A percentile compares a stretch with the other conserved stretches of the same genome.
phyloP scores from a whole-genome alignment of 2,888 invertebrate genomes.

The Caenorhabditis doughertyi region DNA sequence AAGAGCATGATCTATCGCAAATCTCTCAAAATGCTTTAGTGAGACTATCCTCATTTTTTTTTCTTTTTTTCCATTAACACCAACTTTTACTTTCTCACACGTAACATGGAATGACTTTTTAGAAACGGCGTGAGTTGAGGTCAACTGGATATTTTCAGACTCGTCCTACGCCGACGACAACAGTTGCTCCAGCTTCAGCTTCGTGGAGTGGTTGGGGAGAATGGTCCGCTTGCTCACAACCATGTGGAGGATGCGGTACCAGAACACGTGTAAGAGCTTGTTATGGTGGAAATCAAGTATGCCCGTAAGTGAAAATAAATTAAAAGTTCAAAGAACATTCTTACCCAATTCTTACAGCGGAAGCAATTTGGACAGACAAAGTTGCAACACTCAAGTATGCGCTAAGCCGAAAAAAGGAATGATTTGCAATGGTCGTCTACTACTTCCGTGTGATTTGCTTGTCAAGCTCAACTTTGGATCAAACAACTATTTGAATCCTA shows the following conservation, averaged over 20 bases:
- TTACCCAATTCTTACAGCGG: slow-evolving; percentile 74
- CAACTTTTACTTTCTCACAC: slow-evolving; percentile 14
- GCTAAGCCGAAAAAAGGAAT: slow-evolving; percentile 67
- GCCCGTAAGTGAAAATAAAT: slow-evolving; percentile 67
- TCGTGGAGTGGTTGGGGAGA: slow-evolving; percentile 73
- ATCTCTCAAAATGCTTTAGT: slow-evolving; percentile 52
- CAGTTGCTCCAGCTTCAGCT: slow-evolving; percentile 43
- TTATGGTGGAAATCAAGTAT: slow-evolving; percentile 76
- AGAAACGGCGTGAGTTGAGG: neutral
- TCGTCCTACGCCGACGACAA: slow-evolving; percentile 51
- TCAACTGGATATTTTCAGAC: slow-evolving; percentile 36
- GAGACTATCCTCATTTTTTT: slow-evolving; percentile 46
- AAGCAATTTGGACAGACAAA: slow-evolving; percentile 62
- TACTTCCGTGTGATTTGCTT: slow-evolving; percentile 80
- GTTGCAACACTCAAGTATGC: slow-evolving; percentile 77
- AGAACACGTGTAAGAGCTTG: slow-evolving; percentile 74
- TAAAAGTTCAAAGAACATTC: neutral
- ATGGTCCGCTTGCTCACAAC: slow-evolving; percentile 72
- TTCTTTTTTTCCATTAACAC: slow-evolving; percentile 31
- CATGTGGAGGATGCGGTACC: slow-evolving; percentile 77
- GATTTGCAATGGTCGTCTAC: slow-evolving; percentile 74
- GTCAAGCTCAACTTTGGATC: slow-evolving; percentile 78
- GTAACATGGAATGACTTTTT: neutral
- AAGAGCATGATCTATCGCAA: slow-evolving; percentile 63
- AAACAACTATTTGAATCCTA: slow-evolving; percentile 66